Evolutionary conservation across 2,888 invertebrate species (phyloP).

Genomic region (Euzophera pinguis): DNA sequence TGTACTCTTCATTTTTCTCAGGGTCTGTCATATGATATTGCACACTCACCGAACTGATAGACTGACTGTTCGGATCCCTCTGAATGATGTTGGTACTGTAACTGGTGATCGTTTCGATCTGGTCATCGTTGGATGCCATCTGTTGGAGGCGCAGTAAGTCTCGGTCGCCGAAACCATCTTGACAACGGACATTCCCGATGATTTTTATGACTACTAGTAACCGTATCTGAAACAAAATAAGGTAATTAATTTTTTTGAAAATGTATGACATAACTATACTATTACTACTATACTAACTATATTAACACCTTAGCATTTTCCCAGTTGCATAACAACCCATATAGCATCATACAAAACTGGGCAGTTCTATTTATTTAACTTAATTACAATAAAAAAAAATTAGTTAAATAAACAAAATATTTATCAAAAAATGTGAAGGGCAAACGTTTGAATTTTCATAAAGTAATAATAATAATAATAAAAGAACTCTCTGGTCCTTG

Average conservation of each 20-base stretch:
- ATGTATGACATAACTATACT: neutral
- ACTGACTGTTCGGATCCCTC: conserved; percentile 53
- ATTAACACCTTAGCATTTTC: too few relatives aligned
- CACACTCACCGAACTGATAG: conserved; percentile 49
- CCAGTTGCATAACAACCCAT: too few relatives aligned
- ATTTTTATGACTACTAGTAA: conserved; percentile 63
- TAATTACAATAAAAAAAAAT: too few relatives aligned
- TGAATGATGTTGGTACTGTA: conserved; percentile 55
- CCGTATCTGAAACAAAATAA: conserved; percentile 65
- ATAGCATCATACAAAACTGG: too few relatives aligned
- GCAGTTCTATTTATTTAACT: too few relatives aligned
- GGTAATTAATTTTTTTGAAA: neutral
- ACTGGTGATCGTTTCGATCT: conserved; percentile 49
- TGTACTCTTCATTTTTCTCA: conserved; percentile 51
- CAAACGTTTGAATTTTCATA: too few relatives aligned
- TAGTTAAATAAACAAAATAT: too few relatives aligned
- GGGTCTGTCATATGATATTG: conserved; percentile 54
- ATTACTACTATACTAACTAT: too few relatives aligned
- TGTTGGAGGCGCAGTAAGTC: conserved; percentile 60
- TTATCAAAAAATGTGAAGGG: too few relatives aligned
- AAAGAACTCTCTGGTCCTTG: too few relatives aligned
- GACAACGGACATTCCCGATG: conserved; percentile 49
- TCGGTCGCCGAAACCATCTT: conserved; percentile 63
- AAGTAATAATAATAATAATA: too few relatives aligned
- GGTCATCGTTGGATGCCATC: conserved; percentile 51